These are phyloP conservation scores for Trididemnum miniatum DNA, from an alignment of 23 tunicate species.

Conservation along the genomic window DNA sequence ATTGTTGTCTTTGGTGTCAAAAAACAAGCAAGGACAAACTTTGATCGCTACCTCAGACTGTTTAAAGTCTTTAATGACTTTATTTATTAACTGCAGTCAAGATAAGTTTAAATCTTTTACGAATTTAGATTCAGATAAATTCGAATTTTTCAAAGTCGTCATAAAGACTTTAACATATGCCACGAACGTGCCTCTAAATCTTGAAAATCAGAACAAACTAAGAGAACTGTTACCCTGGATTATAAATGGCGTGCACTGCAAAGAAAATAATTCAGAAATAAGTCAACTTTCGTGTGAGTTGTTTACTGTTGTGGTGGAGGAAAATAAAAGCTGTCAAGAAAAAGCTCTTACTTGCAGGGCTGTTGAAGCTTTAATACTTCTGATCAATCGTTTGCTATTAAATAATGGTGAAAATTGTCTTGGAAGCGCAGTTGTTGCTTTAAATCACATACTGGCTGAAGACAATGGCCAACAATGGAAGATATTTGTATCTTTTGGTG, in stretches of 20 bases:
- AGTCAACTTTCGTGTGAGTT: background rate
- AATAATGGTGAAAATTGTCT: background rate
- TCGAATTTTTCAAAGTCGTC: conserved; percentile 8
- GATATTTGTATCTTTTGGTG: conserved; percentile 8
- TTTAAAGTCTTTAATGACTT: background rate
- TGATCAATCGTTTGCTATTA: background rate
- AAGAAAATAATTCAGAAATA: background rate
- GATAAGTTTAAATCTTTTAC: background rate
- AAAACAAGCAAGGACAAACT: conserved; percentile 39
- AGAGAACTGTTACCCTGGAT: conserved; percentile 23
- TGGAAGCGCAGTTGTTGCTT: conserved; percentile 22
- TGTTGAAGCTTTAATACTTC: conserved; percentile 11
- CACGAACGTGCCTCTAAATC: conserved; percentile 27
- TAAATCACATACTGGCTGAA: conserved; percentile 11
- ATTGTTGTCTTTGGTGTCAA: conserved; percentile 27
- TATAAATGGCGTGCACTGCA: conserved; percentile 1
- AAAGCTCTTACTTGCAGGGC: background rate
- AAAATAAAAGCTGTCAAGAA: background rate
- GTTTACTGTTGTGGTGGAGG: conserved; percentile 15
- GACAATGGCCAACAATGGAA: background rate
- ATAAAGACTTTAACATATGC: conserved; percentile 17
- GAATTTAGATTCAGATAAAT: background rate
- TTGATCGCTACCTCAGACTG: conserved; percentile 7
- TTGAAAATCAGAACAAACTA: conserved; percentile 12
- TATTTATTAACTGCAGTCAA: background rate